Evolutionary conservation across 2,797 vertebrate species (phyloP), one percentile per base, ranked within the genome.

Genomic region (Sebastes vulpes): DNA sequence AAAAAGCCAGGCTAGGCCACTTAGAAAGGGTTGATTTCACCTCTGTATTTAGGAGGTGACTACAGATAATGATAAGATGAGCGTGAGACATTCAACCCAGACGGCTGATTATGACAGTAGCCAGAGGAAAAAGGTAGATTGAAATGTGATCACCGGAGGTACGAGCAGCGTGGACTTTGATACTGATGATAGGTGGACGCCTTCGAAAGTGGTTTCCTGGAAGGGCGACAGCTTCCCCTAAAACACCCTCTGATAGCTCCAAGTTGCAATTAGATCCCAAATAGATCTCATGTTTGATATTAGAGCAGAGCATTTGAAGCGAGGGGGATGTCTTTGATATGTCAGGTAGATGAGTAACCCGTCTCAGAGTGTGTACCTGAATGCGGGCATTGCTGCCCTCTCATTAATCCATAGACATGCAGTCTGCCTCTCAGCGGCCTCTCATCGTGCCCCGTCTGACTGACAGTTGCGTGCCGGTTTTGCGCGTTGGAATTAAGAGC

Each of bases 321-420:
- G 21, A 72, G 57, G 16, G 14, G 38, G 56, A 18, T 77, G 82
- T 77, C 84, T 90, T 88, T 92, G 74, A 91, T 82, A 84, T 79
- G 65, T 70, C 75, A 65, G 68, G 48, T 73, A 79, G 68, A 87
- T 82, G 75, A 86, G 75, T 83, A 87, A 76, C 65, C 58, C 63
- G 74, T 57, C 73, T 59, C 3, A 3, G 10, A 74, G 54, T 72
- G 74, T 82, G 26, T 35, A 68, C 70, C 35, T 20, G 10, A 75
- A 3, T 28, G 29, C 38, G 65, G 61, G 72, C 71, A 70, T 38
- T 2, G 61, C 60, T 89, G 69, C 87, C 85, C 83, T 94, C 72
- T 94, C 87, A 94, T 94, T 91, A 93, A 88, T 84, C 67, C 67
- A 74, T 35, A 85, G 84, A 90, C 90, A 65, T 2, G 10, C 67